Evolutionary conservation across 30 jellyfish, hydroid and myxozoan genomes (phyloP).

Genomic region (Hydractinia echinata): DNA sequence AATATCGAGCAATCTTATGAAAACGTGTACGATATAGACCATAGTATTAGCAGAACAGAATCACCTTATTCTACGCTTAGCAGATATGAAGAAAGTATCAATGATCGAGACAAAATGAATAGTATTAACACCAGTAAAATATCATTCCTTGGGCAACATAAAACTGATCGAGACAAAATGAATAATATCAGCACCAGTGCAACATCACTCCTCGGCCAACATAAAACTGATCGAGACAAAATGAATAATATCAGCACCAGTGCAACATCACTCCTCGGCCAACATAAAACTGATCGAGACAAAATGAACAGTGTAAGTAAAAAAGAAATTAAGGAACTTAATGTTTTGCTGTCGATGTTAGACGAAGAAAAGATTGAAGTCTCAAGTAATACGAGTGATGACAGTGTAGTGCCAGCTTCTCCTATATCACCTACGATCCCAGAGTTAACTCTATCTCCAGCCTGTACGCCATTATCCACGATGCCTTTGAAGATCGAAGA

Average conservation of each 20-base stretch:
- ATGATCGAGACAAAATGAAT: not conserved
- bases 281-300: not conserved
- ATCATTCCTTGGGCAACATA: not conserved
- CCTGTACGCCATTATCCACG: too few species aligned
- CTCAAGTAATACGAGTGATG: too few species aligned
- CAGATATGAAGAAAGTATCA: too few species aligned
- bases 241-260: not conserved
- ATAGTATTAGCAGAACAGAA: not conserved
- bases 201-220: not conserved
- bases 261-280: not conserved
- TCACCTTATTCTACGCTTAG: not conserved
- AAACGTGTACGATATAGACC: not conserved
- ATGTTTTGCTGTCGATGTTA: not conserved
- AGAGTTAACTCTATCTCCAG: too few species aligned
- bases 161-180: not conserved
- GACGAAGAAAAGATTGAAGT: too few species aligned
- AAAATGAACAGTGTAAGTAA: constrained; percentile 1
- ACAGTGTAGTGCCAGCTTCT: too few species aligned
- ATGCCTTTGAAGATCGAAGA: too few species aligned
- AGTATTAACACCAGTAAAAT: not conserved
- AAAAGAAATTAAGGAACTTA: constrained; percentile 7
- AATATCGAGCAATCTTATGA: not conserved
- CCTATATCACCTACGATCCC: too few species aligned
- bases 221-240: not conserved
- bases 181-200: not conserved